Evolutionary conservation across 2,888 invertebrate genomes (phyloP).

Genomic region (Globia sparganii): DNA sequence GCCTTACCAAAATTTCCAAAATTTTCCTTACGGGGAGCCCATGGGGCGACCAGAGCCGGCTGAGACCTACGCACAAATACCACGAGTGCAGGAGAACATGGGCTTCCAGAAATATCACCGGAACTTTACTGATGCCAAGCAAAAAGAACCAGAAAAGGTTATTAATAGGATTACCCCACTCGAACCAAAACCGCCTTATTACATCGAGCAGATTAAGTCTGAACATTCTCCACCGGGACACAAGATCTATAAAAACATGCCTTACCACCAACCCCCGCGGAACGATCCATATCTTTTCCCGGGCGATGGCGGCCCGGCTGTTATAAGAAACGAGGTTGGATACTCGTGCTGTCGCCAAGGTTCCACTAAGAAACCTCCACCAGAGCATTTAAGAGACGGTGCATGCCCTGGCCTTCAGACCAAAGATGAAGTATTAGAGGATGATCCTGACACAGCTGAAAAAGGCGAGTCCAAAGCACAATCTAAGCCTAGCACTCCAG

Average conservation of each 20-base stretch:
- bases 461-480: constrained; percentile 86
- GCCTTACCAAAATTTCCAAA: constrained; percentile 82
- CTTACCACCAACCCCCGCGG: constrained; percentile 81
- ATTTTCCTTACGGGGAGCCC: constrained; percentile 77
- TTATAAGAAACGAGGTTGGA: constrained; percentile 91
- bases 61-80: constrained; percentile 78
- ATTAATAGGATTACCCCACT: constrained; percentile 68
- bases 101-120: constrained; percentile 87
- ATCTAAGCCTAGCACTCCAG: constrained; percentile 85
- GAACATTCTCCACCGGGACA: constrained; percentile 89
- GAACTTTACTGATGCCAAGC: constrained; percentile 76
- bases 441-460: constrained; percentile 87
- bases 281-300: constrained; percentile 91
- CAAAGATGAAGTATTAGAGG: constrained; percentile 92
- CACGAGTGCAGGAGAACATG: constrained; percentile 81
- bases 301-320: constrained; percentile 93
- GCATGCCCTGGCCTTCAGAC: constrained; percentile 93
- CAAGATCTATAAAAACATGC: constrained; percentile 88
- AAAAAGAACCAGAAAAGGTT: constrained; percentile 74
- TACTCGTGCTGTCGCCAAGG: constrained; percentile 94
- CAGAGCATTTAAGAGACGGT: constrained; percentile 93
- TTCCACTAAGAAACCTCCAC: constrained; percentile 93
- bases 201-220: constrained; percentile 89
- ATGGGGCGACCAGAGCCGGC: constrained; percentile 74
- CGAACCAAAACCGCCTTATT: constrained; percentile 85